Conservation (phyloP, 2,113 vertebrate species). For the Propithecus coquereli region DNA sequence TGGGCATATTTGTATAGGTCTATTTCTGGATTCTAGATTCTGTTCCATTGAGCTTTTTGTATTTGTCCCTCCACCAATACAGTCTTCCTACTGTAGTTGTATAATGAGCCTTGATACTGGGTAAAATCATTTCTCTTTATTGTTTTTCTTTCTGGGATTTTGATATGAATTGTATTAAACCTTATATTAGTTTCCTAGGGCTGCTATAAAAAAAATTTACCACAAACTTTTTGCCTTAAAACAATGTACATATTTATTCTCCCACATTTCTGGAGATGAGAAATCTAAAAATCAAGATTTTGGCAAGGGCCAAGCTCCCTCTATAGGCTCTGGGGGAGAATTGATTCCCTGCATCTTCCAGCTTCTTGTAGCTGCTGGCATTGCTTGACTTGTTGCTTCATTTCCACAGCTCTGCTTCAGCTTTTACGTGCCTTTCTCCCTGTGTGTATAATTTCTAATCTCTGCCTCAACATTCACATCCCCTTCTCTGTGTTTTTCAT, state of each 20-base stretch:
- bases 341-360: not conserved
- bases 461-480: not conserved
- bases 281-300: not conserved
- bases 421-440: not conserved
- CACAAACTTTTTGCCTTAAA: not conserved
- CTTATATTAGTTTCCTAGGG: not conserved
- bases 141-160: not conserved
- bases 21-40: not conserved
- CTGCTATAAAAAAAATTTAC: not conserved
- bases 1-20: not conserved
- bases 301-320: not conserved
- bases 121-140: not conserved
- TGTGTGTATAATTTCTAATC: not conserved
- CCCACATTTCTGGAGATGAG: not conserved
- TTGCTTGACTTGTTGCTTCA: not conserved
- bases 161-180: not conserved
- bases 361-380: not conserved
- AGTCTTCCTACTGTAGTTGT: not conserved
- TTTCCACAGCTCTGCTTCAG: not conserved
- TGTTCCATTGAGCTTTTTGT: not conserved
- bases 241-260: not conserved
- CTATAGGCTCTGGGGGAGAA: not conserved
- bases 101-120: not conserved
- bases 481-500: not conserved
- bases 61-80: not conserved